Conservation (phyloP, 2,797 vertebrate genomes). For the Aeoliscus strigatus region DNA sequence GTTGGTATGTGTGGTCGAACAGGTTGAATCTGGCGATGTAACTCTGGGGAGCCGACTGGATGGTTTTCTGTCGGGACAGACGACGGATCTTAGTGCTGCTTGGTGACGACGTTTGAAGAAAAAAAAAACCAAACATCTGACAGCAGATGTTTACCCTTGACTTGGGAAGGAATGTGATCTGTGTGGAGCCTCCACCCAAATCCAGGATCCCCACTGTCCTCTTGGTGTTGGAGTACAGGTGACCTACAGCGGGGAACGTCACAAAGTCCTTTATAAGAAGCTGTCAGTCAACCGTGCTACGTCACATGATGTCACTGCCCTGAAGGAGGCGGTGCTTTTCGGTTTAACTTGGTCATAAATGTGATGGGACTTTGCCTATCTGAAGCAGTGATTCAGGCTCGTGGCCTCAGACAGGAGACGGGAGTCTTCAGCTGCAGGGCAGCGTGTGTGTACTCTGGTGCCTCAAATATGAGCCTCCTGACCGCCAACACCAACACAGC, state of each 20-base stretch:
- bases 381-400: slow-evolving; percentile 41
- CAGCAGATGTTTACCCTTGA: slow-evolving; percentile 77
- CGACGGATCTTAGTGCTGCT: slow-evolving; percentile 8
- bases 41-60: slow-evolving; percentile 79
- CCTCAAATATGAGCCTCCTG: slow-evolving; percentile 55
- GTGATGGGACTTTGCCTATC: slow-evolving; percentile 9
- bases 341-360: too few relatives aligned
- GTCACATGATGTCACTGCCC: too few relatives aligned
- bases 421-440: slow-evolving; percentile 48
- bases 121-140: neutral
- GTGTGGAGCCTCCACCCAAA: slow-evolving; percentile 95
- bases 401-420: slow-evolving; percentile 56
- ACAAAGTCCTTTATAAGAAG: neutral
- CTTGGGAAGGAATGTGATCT: slow-evolving; percentile 94
- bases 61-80: slow-evolving; percentile 83
- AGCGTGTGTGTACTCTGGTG: slow-evolving; percentile 60
- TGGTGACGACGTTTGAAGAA: neutral
- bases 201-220: slow-evolving; percentile 93
- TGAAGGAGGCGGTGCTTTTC: too few relatives aligned
- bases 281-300: neutral
- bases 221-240: slow-evolving; percentile 83
- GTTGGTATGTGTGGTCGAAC: slow-evolving; percentile 89
- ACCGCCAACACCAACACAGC: slow-evolving; percentile 63
- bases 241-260: slow-evolving; percentile 73
- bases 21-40: slow-evolving; percentile 91